Evolutionary conservation across 2,797 vertebrate species (phyloP), one percentile per base, ranked within the genome.

Genomic region (Sebastes iracundus): DNA sequence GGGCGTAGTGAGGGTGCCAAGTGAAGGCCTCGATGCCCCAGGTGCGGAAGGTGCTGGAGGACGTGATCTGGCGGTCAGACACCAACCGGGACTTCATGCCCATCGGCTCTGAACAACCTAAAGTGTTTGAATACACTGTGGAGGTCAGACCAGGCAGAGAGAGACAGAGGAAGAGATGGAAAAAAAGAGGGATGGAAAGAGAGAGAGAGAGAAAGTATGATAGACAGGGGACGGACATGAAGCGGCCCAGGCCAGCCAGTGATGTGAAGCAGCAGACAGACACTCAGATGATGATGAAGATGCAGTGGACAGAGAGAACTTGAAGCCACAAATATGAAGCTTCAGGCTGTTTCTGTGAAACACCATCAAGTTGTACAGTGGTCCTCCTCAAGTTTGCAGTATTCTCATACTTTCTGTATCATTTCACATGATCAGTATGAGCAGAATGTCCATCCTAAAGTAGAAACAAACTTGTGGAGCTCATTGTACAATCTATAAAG

Each of bases 91-190:
- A 96, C 93, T 98, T 99, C 96, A 99, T 88, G 74, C 98, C 99
- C 94, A 99, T 95, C 0, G 97, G 96, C 85, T 98, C 97, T 1
- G 97, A 97, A 88, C 98, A 99, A 96, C 98, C 98, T 99, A 97
- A 94, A 92, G 80, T 94, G 95, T 97, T 96, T 94, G 96, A 96
- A 95, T 94, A 97, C 78, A 95, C 94, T 95, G 95, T 94, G 82
- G 85, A 94, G 81, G 87, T 91, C 87, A 92, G 90, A 88, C 32
- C 65, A 79, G 82, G 78, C 12, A 52, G 65, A 84, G 65, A 76
- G 68, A 81, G 55, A 82, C 23, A 72, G 52, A 77, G 53, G 7
- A 20, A 49, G 46, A 49, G 46, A 49, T 42, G 38, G 38, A 42
- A 77, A 33, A 33, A 74, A 75, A 80, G 30, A 83, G 79, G 53